Evolutionary conservation across 1,140 invertebrate genomes (phyloP), one percentile per base, ranked within the genome.

Genomic region (Cataglyphis hispanica): DNA sequence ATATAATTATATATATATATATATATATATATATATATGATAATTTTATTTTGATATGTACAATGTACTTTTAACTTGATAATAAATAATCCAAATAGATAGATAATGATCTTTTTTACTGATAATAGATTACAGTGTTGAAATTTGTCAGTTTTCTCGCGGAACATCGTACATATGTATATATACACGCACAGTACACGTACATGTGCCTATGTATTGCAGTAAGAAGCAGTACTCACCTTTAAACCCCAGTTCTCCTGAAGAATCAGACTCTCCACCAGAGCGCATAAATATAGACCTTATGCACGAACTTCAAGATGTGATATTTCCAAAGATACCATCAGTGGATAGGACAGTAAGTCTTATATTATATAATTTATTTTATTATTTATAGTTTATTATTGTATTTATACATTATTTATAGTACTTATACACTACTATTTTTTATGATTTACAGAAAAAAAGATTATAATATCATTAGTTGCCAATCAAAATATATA

Each of bases 261-360:
- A 96, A 87, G 94, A 94, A 34, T 87, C 94, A 2, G 95, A 96
- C 70, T 93, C 91, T 0, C 93, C 91, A n/a, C 92, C 93, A 37
- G 94, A 93, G 91, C 92, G 90, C 67, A 88, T 96, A 58, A 94
- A 96, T 87, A 96, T 97, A 87, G 96, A 97, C 93, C 93, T 97
- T 61, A 96, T 97, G 96, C 95, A 96, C 69, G 97, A 97, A 93
- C 93, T 97, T 74, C 95, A 96, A 87, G 96, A 97, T 92, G 95
- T 97, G 31, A 95, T 97, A 90, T 93, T 93, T 83, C 95, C 96
- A 80, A 95, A 93, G 80, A 92, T 93, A 43, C 96, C 96, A 31
- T 94, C 95, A 27, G 95, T 96, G 16, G 96, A 96, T 90, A 93
- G 95, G 93, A 95, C 95, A 70, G 96, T 96, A 94, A 95, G 95